These are phyloP conservation scores for Nomada goodeniana DNA, from an alignment of 2,888 invertebrate species.

Conservation along the genomic window DNA sequence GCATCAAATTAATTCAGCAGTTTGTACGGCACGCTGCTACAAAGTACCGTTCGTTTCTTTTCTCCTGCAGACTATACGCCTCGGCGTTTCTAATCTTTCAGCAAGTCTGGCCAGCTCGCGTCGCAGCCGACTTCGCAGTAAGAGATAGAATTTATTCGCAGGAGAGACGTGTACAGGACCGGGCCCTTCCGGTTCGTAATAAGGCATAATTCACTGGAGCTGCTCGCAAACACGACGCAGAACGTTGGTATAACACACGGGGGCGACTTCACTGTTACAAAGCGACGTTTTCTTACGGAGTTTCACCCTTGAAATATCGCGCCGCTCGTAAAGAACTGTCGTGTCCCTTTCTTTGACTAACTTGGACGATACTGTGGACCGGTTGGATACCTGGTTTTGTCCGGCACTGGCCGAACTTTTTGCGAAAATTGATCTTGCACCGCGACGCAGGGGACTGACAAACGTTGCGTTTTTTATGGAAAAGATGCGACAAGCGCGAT, in stretches of 20 bases:
- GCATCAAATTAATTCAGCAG: slow-evolving; percentile 47
- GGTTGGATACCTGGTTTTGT: too few species aligned
- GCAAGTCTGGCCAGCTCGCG: neutral
- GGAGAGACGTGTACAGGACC: slow-evolving; percentile 52
- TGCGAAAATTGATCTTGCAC: too few species aligned
- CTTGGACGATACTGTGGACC: neutral
- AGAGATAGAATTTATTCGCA: slow-evolving; percentile 56
- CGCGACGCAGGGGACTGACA: too few species aligned
- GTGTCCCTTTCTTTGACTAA: neutral
- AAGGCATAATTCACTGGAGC: slow-evolving; percentile 52
- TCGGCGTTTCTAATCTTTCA: slow-evolving; percentile 35
- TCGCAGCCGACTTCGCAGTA: slow-evolving; percentile 1
- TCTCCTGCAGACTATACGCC: neutral
- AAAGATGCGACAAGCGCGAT: too few species aligned
- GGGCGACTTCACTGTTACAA: neutral
- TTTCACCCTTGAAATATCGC: slow-evolving; percentile 21
- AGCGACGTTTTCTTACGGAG: neutral
- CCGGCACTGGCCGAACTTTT: too few species aligned
- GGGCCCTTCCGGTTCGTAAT: slow-evolving; percentile 49
- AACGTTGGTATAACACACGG: slow-evolving; percentile 6
- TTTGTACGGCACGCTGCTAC: slow-evolving; percentile 23
- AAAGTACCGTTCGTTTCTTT: slow-evolving; percentile 26
- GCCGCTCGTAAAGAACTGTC: neutral
- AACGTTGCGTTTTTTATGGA: too few species aligned
- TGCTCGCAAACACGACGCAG: slow-evolving; percentile 23